Percentiles rank a stretch among this genome's conserved stretches.
phyloP scores from a whole-genome alignment of 2,888 invertebrate species.

The Himalopsyche kuldschensis region DNA sequence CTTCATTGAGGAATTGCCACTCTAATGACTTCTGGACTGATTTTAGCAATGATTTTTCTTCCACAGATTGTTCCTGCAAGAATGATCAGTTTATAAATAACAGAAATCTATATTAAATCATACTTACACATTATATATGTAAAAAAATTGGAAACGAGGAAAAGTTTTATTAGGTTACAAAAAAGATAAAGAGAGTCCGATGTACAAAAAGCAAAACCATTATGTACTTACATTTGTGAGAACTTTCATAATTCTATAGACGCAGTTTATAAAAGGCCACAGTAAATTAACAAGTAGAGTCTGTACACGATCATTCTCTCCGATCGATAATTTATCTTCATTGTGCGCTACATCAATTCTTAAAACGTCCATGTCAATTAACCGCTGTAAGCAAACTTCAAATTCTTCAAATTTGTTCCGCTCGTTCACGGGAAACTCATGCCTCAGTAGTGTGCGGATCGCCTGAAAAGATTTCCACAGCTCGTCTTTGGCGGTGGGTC shows the following conservation, averaged over 20 bases:
- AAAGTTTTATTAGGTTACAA: too few species aligned
- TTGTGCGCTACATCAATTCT: constrained; percentile 29
- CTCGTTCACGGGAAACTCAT: constrained; percentile 67
- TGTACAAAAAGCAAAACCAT: neutral
- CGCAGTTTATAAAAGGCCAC: constrained; percentile 66
- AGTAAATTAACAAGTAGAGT: constrained; percentile 63
- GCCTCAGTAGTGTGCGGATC: constrained; percentile 59
- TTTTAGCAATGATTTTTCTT: constrained; percentile 59
- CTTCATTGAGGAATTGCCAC: constrained; percentile 48
- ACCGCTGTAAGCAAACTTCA: constrained; percentile 48
- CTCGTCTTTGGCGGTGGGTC: constrained; percentile 40
- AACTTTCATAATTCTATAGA: constrained; percentile 55
- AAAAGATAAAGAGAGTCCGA: neutral
- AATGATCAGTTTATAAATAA: constrained; percentile 16
- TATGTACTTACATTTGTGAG: constrained; percentile 55
- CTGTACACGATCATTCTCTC: constrained; percentile 54
- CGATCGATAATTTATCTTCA: constrained; percentile 46
- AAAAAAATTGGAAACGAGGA: constrained; percentile 17
- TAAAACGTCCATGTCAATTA: constrained; percentile 46
- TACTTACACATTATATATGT: neutral
- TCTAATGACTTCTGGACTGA: constrained; percentile 65
- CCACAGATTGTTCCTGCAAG: constrained; percentile 45
- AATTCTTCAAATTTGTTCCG: constrained; percentile 52
- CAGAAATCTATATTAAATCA: neutral
- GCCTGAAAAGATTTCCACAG: constrained; percentile 54